These are phyloP conservation scores for Erpornis zantholeuca DNA, from an alignment of 2,113 vertebrate genomes.

Conservation along the genomic window DNA sequence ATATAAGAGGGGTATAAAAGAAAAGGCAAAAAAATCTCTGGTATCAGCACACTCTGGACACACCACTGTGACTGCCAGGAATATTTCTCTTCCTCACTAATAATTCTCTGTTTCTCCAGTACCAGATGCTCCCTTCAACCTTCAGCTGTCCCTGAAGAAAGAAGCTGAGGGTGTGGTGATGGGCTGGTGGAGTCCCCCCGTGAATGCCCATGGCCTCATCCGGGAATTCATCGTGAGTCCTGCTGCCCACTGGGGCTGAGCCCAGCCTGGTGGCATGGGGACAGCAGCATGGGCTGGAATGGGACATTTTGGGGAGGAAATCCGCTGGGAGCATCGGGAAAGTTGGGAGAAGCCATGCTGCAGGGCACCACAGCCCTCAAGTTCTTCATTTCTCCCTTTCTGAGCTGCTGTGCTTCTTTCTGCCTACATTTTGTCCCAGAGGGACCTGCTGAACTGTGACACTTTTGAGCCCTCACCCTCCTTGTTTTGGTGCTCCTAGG, in stretches of 20 bases:
- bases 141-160: constrained; percentile 83
- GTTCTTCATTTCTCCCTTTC: neutral
- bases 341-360: neutral
- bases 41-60: no score
- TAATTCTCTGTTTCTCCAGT: constrained; percentile 69
- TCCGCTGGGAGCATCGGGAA: neutral
- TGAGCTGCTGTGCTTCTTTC: neutral
- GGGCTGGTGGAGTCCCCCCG: constrained; percentile 81
- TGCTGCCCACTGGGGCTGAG: rapidly evolving
- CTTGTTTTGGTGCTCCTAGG: constrained; percentile 66
- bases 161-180: constrained; percentile 80
- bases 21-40: no score
- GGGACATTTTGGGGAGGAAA: neutral
- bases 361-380: neutral
- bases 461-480: neutral
- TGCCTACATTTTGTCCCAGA: neutral
- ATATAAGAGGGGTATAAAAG: no score
- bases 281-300: neutral
- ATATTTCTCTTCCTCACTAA: neutral
- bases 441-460: rapidly evolving
- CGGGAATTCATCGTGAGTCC: constrained; percentile 92
- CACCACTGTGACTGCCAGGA: rapidly evolving
- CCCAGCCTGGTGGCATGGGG: neutral
- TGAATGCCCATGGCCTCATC: constrained; percentile 85
- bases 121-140: constrained; percentile 86